A percentile compares a stretch with the other conserved stretches of the same genome.
phyloP scores from a whole-genome alignment of 1,140 invertebrate genomes.

The Choristoneura fumiferana region DNA sequence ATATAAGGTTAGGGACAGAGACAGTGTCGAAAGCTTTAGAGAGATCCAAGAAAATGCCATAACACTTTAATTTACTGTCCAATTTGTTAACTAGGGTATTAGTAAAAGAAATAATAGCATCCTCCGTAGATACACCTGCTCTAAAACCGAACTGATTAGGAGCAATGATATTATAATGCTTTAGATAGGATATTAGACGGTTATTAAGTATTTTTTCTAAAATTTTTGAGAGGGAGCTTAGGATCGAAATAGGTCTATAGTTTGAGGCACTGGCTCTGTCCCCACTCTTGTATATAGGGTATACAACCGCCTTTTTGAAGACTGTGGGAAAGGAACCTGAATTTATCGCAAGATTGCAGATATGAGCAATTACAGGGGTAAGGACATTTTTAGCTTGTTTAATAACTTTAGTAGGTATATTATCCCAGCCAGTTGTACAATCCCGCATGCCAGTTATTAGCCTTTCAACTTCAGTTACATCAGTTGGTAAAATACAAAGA shows the following conservation, averaged over 20 bases:
- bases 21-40: too few species aligned
- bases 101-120: not conserved
- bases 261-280: not conserved
- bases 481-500: not conserved
- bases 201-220: conserved; percentile 2
- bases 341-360: not conserved
- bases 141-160: too few species aligned
- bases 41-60: not conserved
- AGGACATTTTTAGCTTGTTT: not conserved
- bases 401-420: not conserved
- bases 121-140: not conserved
- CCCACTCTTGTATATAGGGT: not conserved
- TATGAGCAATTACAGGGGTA: not conserved
- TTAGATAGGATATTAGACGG: not conserved
- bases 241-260: too few species aligned
- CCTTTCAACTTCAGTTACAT: not conserved
- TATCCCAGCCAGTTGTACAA: too few species aligned
- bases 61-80: not conserved
- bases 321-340: not conserved
- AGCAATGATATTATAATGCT: not conserved
- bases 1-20: too few species aligned
- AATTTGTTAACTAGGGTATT: not conserved
- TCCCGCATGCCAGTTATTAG: too few species aligned
- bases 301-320: not conserved
- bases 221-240: conserved; percentile 8